Evolutionary conservation across 2,113 vertebrate species (phyloP), one percentile per base, ranked within the genome.

Genomic region (Oenanthe melanoleuca): DNA sequence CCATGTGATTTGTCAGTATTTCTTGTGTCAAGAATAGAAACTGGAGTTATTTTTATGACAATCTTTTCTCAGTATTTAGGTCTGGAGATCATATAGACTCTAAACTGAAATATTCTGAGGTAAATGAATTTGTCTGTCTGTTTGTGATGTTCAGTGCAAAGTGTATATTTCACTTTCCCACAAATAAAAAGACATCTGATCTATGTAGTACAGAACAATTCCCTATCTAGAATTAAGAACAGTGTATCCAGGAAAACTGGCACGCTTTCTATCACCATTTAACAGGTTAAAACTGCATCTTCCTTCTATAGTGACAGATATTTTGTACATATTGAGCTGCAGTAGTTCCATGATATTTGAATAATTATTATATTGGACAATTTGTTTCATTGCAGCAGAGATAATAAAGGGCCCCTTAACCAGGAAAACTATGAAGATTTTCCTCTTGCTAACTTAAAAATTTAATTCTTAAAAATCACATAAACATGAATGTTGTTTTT

Each of bases 101-200:
- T 29, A n/a, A 10, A 22, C 3, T 65, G 20, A 67, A 79, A 15
- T 47, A 33, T 74, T 74, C 24, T 72, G 19, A 45, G 5, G 8
- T 59, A 79, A 63, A 80, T 53, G 2, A 74, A 12, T 60, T 6
- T 22, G 5, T 9, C 14, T 53, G 4, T 78, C 44, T 42, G 3
- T 42, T 33, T 1, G 2, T 52, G 13, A 37, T 40, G 42, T 72
- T 75, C 9, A 3, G 1, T 60, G 19, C 4, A 72, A 75, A 64
- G 6, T 33, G 8, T 20, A 2, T 52, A 25, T 80, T 78, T 86
- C 13, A 33, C 7, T 73, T 91, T 83, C 9, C 20, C 5, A 13
- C 23, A 22, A 47, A 33, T 73, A 49, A 60, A 83, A 18, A 5
- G 61, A 71, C 24, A 7, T 5, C 12, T 0, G 0, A 3, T 29